Conservation (phyloP, 2,797 vertebrate species). For the Pseudochaenichthys georgianus region DNA sequence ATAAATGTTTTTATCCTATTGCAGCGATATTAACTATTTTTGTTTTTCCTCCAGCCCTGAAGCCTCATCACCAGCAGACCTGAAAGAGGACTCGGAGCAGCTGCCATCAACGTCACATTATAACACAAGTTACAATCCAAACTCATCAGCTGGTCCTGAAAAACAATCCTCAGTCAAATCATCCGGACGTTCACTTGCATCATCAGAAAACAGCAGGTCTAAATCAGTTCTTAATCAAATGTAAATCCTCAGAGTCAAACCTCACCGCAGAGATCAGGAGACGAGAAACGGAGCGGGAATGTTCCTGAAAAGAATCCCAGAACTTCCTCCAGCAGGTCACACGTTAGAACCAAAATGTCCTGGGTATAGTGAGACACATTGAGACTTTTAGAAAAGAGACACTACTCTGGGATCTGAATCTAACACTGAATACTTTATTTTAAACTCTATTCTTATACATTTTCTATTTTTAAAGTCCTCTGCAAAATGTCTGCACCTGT, state of each 20-base stretch:
- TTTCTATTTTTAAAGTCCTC: neutral
- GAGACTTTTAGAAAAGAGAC: too few relatives aligned
- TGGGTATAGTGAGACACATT: constrained; percentile 68
- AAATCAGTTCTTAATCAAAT: constrained; percentile 12
- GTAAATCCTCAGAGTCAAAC: constrained; percentile 16
- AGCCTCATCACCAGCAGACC: constrained; percentile 31
- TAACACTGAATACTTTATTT: constrained; percentile 3
- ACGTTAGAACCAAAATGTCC: constrained; percentile 60
- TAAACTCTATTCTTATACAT: neutral
- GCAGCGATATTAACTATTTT: neutral
- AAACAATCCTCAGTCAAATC: constrained; percentile 10
- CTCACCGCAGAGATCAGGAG: neutral
- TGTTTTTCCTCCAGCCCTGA: constrained; percentile 49
- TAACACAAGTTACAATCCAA: constrained; percentile 22
- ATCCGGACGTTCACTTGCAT: constrained; percentile 4
- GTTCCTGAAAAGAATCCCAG: neutral
- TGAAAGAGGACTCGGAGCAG: constrained; percentile 9
- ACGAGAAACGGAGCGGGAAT: neutral
- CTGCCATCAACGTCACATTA: constrained; percentile 25
- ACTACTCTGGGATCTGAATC: too few relatives aligned
- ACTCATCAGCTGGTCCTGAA: constrained; percentile 9
- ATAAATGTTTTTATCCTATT: too few relatives aligned
- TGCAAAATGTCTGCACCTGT: neutral
- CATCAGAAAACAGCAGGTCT: constrained; percentile 1
- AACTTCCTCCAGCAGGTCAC: neutral